Evolutionary conservation across 92 coral and sea anemone species (phyloP).

Genomic region (Metridium senile): DNA sequence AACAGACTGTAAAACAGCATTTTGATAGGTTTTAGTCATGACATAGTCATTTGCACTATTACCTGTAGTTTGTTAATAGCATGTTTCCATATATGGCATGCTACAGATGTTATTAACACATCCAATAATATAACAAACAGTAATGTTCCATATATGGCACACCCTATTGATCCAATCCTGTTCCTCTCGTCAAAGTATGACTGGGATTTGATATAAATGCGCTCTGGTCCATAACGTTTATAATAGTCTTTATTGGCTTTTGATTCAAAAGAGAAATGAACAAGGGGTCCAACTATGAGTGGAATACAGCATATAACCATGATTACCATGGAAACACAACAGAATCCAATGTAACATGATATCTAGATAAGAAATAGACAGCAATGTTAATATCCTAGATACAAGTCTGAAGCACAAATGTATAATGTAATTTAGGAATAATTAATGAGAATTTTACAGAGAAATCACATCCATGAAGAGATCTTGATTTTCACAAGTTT

Average conservation of each 20-base stretch:
- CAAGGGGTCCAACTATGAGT: slow-evolving; percentile 60
- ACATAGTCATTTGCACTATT: no score
- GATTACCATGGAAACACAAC: slow-evolving; percentile 57
- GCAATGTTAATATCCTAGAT: not conserved
- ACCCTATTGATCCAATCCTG: slow-evolving; percentile 48
- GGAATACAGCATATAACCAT: slow-evolving; percentile 60
- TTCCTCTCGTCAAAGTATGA: slow-evolving; percentile 61
- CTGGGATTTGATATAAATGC: slow-evolving; percentile 40
- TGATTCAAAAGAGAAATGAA: slow-evolving; percentile 60
- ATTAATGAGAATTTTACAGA: no score
- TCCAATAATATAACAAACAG: slow-evolving; percentile 53
- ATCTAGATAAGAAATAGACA: slow-evolving; percentile 47
- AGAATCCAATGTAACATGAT: slow-evolving; percentile 56
- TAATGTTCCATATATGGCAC: slow-evolving; percentile 57
- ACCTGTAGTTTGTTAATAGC: slow-evolving; percentile 10
- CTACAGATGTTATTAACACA: slow-evolving; percentile 34
- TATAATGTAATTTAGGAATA: no score
- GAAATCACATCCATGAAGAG: no score
- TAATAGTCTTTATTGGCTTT: slow-evolving; percentile 58
- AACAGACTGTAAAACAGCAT: not conserved
- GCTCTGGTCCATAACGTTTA: slow-evolving; percentile 39
- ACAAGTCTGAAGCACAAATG: not conserved
- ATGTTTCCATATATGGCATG: slow-evolving; percentile 54
- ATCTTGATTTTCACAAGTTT: no score
- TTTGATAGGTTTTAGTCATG: no score